Evolutionary conservation across 2,797 vertebrate genomes (phyloP), one percentile per base, ranked within the genome.

Genomic region (Gymnocypris eckloni): DNA sequence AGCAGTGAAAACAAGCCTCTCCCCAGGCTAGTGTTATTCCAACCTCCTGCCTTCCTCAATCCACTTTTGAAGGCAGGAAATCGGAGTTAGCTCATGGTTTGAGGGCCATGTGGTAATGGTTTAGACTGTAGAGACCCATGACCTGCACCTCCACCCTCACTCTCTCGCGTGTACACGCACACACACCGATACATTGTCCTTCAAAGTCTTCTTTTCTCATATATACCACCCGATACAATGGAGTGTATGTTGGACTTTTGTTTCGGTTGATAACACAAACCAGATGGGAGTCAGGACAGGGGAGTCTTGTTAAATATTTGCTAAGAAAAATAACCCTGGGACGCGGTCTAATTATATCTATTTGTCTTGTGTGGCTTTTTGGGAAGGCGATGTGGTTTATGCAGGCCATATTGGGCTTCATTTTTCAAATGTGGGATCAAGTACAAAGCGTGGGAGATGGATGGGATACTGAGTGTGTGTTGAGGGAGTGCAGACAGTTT

Each of bases 41-140:
- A 95, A 93, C 94, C 94, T 94, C 95, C 94, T 87, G 91, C 95
- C 92, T 95, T 89, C 89, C 88, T 64, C 81, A 88, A 92, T 88
- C 78, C 84, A 91, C 92, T 95, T 96, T 97, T 97, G 95, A 95
- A 94, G 95, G 94, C 95, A 97, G 96, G 96, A 98, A 98, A 97
- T 97, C 96, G 93, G 96, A 97, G 96, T 91, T 95, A 96, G 94
- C 93, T 96, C 95, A 93, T 93, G 93, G 95, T 96, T 95, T 94
- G 91, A 91, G 93, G 94, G 93, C 93, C 95, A 96, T 97, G 94
- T 97, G 96, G 97, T 95, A 97, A 95, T 95, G 93, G 95, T 98
- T 98, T 96, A 96, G 94, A 90, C 92, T 93, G 92, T 81, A 87
- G 81, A 76, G 86, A 95, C 92, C 93, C 92, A 86, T 94, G 93